Percentiles rank a stretch among this genome's conserved stretches.
Conservation (phyloP, 2,113 vertebrate genomes). For the Coryphaenoides rupestris region DNA sequence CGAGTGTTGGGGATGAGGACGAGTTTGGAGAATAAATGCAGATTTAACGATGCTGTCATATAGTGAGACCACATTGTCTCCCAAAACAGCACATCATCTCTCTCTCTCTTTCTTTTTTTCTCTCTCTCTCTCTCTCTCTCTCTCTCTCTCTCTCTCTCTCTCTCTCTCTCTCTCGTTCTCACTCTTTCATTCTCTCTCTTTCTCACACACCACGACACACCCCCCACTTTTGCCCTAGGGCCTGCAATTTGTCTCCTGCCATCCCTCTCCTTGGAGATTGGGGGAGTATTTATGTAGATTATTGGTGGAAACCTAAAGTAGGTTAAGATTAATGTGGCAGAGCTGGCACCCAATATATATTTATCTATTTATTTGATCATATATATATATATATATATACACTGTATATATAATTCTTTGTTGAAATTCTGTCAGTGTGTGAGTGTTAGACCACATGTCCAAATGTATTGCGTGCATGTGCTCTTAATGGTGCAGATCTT, state of each 20-base stretch:
- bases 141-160: no score
- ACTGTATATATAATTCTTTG: background rate
- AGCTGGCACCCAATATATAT: constrained; percentile 10
- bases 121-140: no score
- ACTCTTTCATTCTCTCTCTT: no score
- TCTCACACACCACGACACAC: constrained; percentile 1
- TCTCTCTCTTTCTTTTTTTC: no score
- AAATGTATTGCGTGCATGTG: no score
- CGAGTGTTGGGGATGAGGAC: constrained; percentile 14
- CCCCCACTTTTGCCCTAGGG: constrained; percentile 37
- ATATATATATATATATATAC: background rate
- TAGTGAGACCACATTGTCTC: constrained; percentile 24
- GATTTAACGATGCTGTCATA: constrained; percentile 12
- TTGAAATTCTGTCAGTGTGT: background rate
- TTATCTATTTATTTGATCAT: background rate
- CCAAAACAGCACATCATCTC: constrained; percentile 1
- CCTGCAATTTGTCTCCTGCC: constrained; percentile 60
- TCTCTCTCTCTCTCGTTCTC: no score
- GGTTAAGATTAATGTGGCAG: constrained; percentile 63
- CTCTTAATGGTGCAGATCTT: no score
- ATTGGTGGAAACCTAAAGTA: constrained; percentile 67
- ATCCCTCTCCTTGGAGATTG: constrained; percentile 41
- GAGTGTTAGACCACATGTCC: background rate
- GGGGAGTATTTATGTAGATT: constrained; percentile 64
- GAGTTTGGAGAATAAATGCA: constrained; percentile 21